Conservation (phyloP, 2,113 vertebrate genomes). For the Sebastes fasciatus region DNA sequence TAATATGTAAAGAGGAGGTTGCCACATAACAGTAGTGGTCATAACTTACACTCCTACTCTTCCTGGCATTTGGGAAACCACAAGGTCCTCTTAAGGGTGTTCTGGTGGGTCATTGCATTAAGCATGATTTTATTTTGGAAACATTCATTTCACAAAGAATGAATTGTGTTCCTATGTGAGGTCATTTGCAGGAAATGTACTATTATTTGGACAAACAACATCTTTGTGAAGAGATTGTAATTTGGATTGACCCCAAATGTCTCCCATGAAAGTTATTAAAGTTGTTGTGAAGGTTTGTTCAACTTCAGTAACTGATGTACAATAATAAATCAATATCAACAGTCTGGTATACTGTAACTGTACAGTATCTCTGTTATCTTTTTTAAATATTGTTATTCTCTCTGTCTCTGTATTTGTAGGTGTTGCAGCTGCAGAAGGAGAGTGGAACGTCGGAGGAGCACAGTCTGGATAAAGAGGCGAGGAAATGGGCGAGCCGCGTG, state of each 20-base stretch:
- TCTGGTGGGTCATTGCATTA: neutral
- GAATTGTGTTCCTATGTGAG: neutral
- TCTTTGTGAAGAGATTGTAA: neutral
- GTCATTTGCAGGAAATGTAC: neutral
- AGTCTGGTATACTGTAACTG: no score
- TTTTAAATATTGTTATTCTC: neutral
- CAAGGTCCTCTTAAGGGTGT: neutral
- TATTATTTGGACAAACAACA: neutral
- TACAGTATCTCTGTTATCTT: neutral
- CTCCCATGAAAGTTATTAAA: neutral
- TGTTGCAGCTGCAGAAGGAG: conserved; percentile 90
- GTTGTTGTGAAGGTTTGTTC: no score
- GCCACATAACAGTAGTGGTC: conserved; percentile 24
- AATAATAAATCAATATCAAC: neutral
- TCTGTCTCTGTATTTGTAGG: conserved; percentile 69
- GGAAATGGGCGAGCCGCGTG: conserved; percentile 95
- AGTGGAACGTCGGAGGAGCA: conserved; percentile 92
- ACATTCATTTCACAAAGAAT: neutral
- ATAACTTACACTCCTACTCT: neutral
- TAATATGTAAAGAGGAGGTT: conserved; percentile 26
- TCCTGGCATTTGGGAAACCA: conserved; percentile 10
- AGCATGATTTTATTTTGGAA: neutral
- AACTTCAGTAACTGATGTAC: neutral
- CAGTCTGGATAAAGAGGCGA: conserved; percentile 96
- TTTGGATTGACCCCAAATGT: neutral